These are phyloP conservation scores for Heterohyrax brucei DNA, from an alignment of 2,797 vertebrate genomes.

Conservation along the genomic window DNA sequence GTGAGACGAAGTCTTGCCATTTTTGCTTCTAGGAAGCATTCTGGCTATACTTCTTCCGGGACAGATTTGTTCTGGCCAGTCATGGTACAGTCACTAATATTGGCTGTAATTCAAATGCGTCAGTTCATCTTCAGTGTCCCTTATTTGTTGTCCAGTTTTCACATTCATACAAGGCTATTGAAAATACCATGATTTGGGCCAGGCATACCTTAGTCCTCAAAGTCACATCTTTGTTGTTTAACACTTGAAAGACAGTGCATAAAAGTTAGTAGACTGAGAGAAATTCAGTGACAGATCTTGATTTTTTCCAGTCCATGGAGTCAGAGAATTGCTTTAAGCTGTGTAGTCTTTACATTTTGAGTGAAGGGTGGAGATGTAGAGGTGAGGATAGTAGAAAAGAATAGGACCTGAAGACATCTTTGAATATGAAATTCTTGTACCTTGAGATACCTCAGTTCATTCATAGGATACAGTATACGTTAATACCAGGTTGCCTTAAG, in stretches of 20 bases:
- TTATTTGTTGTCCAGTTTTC: too few species aligned
- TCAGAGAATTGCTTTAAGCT: conserved; percentile 42
- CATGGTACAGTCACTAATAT: too few species aligned
- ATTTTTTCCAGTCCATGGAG: neutral
- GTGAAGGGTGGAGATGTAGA: neutral
- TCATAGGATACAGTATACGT: neutral
- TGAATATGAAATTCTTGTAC: neutral
- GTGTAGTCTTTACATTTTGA: neutral
- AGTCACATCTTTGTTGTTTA: too few species aligned
- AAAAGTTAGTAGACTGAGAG: conserved; percentile 53
- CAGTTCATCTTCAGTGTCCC: too few species aligned
- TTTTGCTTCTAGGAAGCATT: too few species aligned
- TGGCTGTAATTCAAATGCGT: too few species aligned
- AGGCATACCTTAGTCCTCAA: too few species aligned
- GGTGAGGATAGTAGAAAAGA: neutral
- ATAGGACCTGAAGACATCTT: neutral
- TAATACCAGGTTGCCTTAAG: conserved; percentile 11
- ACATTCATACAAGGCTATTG: too few species aligned
- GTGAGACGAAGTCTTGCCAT: too few species aligned
- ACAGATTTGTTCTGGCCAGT: too few species aligned
- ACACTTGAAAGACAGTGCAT: neutral
- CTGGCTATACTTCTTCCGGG: too few species aligned
- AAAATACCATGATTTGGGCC: too few species aligned
- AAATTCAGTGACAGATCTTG: conserved; percentile 25
- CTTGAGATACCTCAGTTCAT: conserved; percentile 6